phyloP scores from a whole-genome alignment of 2,888 invertebrate species.

The Adelphocoris suturalis region DNA sequence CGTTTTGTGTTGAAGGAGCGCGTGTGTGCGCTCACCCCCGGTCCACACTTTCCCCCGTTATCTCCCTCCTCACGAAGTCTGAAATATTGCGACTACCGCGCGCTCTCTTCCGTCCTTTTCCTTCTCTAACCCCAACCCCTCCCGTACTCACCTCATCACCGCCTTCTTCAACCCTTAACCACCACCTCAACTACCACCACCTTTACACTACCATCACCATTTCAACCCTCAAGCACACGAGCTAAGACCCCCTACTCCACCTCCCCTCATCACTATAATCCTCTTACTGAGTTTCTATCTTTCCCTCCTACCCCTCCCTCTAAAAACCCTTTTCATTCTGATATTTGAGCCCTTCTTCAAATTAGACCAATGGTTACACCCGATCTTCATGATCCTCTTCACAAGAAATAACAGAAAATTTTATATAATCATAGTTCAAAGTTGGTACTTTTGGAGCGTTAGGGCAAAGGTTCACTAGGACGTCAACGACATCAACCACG shows the following conservation, averaged over 20 bases:
- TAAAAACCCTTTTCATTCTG: constrained; percentile 38
- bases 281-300: constrained; percentile 47
- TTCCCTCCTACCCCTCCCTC: not conserved
- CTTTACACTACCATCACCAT: not conserved
- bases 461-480: too few relatives aligned
- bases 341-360: constrained; percentile 49
- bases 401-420: too few relatives aligned
- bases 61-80: constrained; percentile 3
- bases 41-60: not conserved
- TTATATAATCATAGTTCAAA: too few relatives aligned
- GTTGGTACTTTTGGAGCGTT: too few relatives aligned
- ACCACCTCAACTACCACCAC: not conserved
- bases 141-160: not conserved
- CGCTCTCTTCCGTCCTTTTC: constrained; percentile 51
- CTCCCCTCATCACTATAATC: constrained; percentile 11
- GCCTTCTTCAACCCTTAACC: constrained; percentile 21
- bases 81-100: constrained; percentile 49
- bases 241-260: not conserved
- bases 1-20: constrained; percentile 48
- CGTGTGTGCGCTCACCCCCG: constrained; percentile 43
- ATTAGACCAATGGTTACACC: not conserved
- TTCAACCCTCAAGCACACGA: constrained; percentile 5
- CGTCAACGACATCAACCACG: too few relatives aligned
- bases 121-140: not conserved
- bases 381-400: not conserved